Evolutionary conservation across 2,797 vertebrate genomes (phyloP).

Genomic region (Balearica regulorum): DNA sequence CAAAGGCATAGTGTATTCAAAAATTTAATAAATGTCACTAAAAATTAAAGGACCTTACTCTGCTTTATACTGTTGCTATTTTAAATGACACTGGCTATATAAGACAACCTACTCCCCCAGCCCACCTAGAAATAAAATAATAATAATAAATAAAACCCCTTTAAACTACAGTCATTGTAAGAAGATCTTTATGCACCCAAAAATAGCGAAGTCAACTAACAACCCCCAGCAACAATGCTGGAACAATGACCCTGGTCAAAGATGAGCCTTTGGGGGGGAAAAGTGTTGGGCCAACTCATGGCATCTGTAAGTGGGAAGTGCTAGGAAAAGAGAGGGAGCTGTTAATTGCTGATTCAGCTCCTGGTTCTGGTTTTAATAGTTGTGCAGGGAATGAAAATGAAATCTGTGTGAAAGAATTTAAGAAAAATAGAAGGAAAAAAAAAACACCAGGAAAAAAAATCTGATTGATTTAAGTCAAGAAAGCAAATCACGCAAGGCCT

Average conservation of each 20-base stretch:
- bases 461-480: neutral
- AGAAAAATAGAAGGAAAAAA: neutral
- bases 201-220: neutral
- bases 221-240: accelerated
- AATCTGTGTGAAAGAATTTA: neutral
- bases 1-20: neutral
- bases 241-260: neutral
- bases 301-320: neutral
- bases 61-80: conserved; percentile 3
- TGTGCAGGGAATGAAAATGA: neutral
- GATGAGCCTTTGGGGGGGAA: neutral
- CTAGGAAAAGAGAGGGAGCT: neutral
- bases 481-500: neutral
- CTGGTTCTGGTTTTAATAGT: neutral
- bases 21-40: conserved; percentile 21
- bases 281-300: neutral
- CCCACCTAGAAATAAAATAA: neutral
- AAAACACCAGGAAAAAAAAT: neutral
- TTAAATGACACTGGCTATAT: conserved; percentile 17
- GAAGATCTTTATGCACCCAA: neutral
- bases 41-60: conserved; percentile 22
- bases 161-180: neutral
- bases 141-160: conserved; percentile 1
- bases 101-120: neutral
- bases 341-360: neutral